phyloP scores from a whole-genome alignment of 2,797 vertebrate genomes.

The Poecilia wingei region DNA sequence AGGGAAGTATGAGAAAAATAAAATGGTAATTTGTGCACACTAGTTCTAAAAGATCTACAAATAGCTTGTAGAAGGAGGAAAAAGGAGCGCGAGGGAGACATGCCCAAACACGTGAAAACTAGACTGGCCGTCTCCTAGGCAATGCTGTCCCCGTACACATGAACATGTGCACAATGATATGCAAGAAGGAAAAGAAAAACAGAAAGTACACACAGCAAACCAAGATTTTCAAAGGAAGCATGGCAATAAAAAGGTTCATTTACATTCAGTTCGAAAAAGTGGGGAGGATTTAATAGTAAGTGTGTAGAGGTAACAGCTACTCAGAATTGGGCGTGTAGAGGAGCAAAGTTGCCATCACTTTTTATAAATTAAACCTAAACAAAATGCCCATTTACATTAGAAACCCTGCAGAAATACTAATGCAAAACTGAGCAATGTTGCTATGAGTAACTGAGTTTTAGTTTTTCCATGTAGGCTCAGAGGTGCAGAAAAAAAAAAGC shows the following conservation, averaged over 20 bases:
- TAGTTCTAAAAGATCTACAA: conserved; percentile 50
- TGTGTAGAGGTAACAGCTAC: background rate
- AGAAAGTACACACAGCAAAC: background rate
- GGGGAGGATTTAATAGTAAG: background rate
- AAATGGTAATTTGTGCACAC: conserved; percentile 20
- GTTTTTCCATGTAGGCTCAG: background rate
- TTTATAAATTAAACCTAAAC: background rate
- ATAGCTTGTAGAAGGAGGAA: conserved; percentile 22
- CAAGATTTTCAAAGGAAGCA: background rate
- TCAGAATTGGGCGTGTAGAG: background rate
- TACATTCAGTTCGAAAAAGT: background rate
- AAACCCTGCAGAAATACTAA: background rate
- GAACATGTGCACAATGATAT: background rate
- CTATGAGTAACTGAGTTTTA: background rate
- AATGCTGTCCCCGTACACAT: conserved; percentile 53
- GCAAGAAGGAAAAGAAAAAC: conserved; percentile 1
- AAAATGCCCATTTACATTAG: background rate
- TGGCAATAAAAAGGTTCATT: background rate
- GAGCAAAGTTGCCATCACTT: background rate
- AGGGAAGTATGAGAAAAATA: background rate
- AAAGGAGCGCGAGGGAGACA: conserved; percentile 12
- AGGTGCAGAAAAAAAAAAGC: background rate
- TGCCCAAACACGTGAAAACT: conserved; percentile 64
- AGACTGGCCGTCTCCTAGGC: conserved; percentile 69
- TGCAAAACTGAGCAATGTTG: background rate